Conservation (phyloP, 1,140 invertebrate species). For the Proales similis region DNA sequence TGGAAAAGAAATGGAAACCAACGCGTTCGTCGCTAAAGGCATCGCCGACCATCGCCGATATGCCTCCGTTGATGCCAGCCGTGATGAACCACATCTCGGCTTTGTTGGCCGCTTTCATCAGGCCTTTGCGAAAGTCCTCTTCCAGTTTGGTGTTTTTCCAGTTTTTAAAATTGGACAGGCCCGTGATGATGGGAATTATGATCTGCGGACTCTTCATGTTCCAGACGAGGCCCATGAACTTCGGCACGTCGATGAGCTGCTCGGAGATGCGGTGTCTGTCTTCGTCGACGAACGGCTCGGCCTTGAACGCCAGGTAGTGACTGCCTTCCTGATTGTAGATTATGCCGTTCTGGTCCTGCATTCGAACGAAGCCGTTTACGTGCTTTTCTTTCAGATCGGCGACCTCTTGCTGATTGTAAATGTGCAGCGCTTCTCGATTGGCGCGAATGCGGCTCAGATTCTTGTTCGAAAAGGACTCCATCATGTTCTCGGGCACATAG, state of each 20-base stretch:
- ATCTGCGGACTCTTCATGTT: constrained; percentile 27
- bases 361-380: constrained; percentile 29
- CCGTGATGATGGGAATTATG: constrained; percentile 34
- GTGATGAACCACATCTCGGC: constrained; percentile 38
- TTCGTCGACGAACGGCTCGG: not conserved
- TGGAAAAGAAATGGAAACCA: not conserved
- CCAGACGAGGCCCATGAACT: constrained; percentile 29
- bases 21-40: constrained; percentile 33
- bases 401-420: too few relatives aligned
- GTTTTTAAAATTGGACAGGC: constrained; percentile 34
- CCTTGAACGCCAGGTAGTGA: constrained; percentile 19
- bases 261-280: not conserved
- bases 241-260: constrained; percentile 23
- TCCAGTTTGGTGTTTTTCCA: constrained; percentile 34
- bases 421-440: too few relatives aligned
- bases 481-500: too few relatives aligned
- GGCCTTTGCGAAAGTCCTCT: constrained; percentile 17
- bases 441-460: too few relatives aligned
- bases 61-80: constrained; percentile 26
- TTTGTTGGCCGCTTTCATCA: constrained; percentile 36
- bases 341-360: constrained; percentile 25
- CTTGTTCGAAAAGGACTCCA: too few relatives aligned
- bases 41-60: constrained; percentile 23
- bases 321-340: constrained; percentile 1
- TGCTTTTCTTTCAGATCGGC: constrained; percentile 19